phyloP scores from a whole-genome alignment of 2,113 vertebrate species.

The Danionella cerebrum region DNA sequence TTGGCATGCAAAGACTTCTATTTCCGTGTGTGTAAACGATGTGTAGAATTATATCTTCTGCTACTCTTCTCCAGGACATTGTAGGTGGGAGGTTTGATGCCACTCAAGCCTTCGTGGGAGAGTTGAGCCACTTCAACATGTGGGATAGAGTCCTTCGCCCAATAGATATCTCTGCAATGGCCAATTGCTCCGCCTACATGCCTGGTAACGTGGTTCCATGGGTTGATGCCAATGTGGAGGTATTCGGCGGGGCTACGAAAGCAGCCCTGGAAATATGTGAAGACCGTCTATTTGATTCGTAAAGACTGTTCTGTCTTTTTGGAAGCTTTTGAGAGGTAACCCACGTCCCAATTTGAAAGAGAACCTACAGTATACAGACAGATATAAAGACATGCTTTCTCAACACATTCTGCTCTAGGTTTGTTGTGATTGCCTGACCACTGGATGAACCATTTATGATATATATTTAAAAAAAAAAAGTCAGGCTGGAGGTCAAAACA shows the following conservation, averaged over 20 bases:
- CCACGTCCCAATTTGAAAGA: slow-evolving; percentile 38
- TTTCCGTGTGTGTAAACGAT: too few species aligned
- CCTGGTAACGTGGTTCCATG: slow-evolving; percentile 94
- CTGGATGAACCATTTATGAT: too few species aligned
- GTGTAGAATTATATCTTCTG: neutral
- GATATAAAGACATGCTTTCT: too few species aligned
- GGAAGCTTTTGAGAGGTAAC: slow-evolving; percentile 25
- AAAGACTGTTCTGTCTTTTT: slow-evolving; percentile 45
- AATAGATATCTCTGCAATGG: slow-evolving; percentile 84
- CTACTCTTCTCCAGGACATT: slow-evolving; percentile 68
- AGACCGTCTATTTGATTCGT: slow-evolving; percentile 87
- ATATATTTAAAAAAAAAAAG: neutral
- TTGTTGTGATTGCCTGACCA: slow-evolving; percentile 16
- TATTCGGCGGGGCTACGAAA: slow-evolving; percentile 88
- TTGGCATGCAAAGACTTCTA: too few species aligned
- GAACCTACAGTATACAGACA: too few species aligned
- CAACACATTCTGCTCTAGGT: slow-evolving; percentile 12
- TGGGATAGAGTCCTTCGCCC: slow-evolving; percentile 92
- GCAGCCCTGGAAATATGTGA: slow-evolving; percentile 89
- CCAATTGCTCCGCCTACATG: slow-evolving; percentile 96
- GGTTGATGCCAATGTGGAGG: slow-evolving; percentile 89
- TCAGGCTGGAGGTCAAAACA: slow-evolving; percentile 1
- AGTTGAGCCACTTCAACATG: slow-evolving; percentile 98
- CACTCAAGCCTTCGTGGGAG: slow-evolving; percentile 95
- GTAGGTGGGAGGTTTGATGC: slow-evolving; percentile 94